Evolutionary conservation across 2,797 vertebrate genomes (phyloP).

Genomic region (Bradypodion ventrale): DNA sequence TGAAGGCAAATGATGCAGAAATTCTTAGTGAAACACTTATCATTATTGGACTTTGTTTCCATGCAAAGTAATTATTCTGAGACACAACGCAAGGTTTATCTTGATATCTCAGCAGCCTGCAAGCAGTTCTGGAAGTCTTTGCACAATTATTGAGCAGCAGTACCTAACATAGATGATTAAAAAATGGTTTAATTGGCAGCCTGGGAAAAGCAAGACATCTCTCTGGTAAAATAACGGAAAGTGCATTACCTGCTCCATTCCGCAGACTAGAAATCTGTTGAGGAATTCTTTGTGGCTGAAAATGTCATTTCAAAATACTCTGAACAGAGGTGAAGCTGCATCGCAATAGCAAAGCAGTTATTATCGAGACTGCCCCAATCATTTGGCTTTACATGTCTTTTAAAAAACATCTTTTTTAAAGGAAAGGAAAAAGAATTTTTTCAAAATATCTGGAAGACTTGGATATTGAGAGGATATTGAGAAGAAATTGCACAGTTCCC

Average conservation of each 20-base stretch:
- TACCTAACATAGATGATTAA: background rate
- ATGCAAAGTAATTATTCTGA: background rate
- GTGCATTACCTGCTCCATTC: too few species aligned
- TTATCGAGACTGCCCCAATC: background rate
- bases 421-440: background rate
- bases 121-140: background rate
- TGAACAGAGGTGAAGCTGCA: constrained; percentile 16
- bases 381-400: constrained; percentile 16
- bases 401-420: background rate
- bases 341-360: constrained; percentile 11
- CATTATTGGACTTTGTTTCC: background rate
- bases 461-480: background rate
- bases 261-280: too few species aligned
- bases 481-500: background rate
- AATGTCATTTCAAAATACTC: background rate
- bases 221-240: too few species aligned
- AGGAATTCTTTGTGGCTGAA: constrained; percentile 16
- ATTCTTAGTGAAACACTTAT: too few species aligned
- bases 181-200: too few species aligned
- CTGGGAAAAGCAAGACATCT: too few species aligned
- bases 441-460: background rate
- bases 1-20: too few species aligned
- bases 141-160: background rate
- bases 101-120: background rate
- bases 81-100: constrained; percentile 2